A percentile compares a stretch with the other conserved stretches of the same genome.
These are phyloP conservation scores for Trachemys scripta DNA, from an alignment of 2,113 vertebrate species.

Conservation along the genomic window DNA sequence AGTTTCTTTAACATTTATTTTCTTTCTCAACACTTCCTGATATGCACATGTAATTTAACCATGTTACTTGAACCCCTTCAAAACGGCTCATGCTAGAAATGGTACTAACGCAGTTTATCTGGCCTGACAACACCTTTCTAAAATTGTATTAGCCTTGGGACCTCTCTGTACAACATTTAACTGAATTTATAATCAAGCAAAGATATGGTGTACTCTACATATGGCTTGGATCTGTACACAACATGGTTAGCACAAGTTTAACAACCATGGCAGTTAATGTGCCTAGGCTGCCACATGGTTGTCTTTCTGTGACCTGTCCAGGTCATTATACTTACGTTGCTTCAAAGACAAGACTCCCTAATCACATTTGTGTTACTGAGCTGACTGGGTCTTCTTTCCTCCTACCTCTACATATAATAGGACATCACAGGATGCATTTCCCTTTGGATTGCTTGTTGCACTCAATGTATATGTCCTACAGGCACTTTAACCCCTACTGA, in stretches of 20 bases:
- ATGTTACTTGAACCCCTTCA: neutral
- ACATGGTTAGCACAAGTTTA: neutral
- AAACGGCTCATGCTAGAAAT: neutral
- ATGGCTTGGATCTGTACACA: neutral
- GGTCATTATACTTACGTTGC: neutral
- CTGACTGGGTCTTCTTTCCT: neutral
- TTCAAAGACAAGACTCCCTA: neutral
- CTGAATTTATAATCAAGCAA: neutral
- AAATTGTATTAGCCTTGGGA: neutral
- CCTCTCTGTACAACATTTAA: neutral
- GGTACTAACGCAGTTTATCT: accelerated
- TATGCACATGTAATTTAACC: neutral
- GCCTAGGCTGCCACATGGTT: neutral
- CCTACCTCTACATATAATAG: neutral
- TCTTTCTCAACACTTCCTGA: neutral
- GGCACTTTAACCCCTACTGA: neutral
- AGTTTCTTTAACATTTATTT: neutral
- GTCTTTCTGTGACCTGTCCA: neutral
- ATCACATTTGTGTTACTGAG: neutral
- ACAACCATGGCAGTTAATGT: neutral
- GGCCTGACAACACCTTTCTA: neutral
- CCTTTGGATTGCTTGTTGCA: neutral
- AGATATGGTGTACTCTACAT: neutral
- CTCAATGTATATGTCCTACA: neutral
- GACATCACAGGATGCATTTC: neutral